Conservation (phyloP, 2,797 vertebrate genomes). For the Onychomys arenicola region DNA sequence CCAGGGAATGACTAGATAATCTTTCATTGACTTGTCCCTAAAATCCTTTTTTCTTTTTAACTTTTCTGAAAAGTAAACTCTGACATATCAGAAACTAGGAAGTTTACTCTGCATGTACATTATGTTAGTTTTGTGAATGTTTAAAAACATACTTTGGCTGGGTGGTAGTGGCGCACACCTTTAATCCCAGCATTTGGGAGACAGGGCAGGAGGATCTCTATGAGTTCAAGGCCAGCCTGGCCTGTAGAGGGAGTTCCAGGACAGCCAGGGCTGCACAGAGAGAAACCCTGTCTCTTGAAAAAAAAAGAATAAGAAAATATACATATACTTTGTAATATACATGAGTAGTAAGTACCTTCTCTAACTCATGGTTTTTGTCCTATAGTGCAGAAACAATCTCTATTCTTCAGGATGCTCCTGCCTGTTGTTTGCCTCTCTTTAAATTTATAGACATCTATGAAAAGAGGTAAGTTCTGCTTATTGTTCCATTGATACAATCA, state of each 20-base stretch:
- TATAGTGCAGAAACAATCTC: slow-evolving; percentile 93
- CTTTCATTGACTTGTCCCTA: slow-evolving; percentile 7
- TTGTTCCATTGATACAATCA: neutral
- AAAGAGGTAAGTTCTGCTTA: slow-evolving; percentile 92
- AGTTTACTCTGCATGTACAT: neutral
- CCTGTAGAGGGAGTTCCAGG: neutral
- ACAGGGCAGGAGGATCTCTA: neutral
- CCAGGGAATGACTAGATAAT: neutral
- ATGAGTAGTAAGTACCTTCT: neutral
- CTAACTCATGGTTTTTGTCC: slow-evolving; percentile 67
- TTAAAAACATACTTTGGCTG: neutral
- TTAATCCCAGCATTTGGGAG: neutral
- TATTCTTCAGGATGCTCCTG: slow-evolving; percentile 97
- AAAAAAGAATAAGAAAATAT: neutral
- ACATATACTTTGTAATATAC: neutral
- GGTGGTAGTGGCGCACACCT: neutral
- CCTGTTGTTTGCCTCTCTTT: slow-evolving; percentile 96
- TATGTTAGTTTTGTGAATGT: slow-evolving; percentile 39
- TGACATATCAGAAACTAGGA: neutral
- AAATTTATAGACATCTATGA: slow-evolving; percentile 98
- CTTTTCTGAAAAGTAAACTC: slow-evolving; percentile 56
- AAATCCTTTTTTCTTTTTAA: slow-evolving; percentile 28
- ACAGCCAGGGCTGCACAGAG: neutral
- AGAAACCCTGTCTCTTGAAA: neutral
- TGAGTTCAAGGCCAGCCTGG: neutral